These are phyloP conservation scores for Dasypolia templi DNA, from an alignment of 2,888 invertebrate species.

Conservation along the genomic window DNA sequence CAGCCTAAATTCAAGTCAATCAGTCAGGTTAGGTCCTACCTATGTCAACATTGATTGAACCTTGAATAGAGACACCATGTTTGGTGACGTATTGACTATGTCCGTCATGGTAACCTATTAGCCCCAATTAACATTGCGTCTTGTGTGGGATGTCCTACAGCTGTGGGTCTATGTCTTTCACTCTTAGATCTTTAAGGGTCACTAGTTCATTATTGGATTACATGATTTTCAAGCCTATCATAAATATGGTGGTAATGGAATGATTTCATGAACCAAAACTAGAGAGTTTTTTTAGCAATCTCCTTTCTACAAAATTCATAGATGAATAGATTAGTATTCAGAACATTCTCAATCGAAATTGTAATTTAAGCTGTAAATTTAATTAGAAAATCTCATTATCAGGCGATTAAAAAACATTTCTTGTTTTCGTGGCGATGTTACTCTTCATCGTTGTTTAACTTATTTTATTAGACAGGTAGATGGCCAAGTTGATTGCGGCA, in stretches of 20 bases:
- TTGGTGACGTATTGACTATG: conserved; percentile 19
- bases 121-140: conserved; percentile 36
- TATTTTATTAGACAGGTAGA: no score
- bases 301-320: no score
- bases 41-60: conserved; percentile 35
- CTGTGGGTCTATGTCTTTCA: conserved; percentile 6
- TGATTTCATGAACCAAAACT: background rate
- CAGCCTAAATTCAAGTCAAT: conserved; percentile 48
- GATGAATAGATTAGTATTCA: no score
- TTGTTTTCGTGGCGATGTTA: no score
- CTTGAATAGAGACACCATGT: conserved; percentile 18
- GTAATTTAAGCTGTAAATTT: no score
- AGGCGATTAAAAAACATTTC: no score
- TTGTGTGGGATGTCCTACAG: conserved; percentile 28
- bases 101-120: conserved; percentile 45
- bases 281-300: no score
- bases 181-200: background rate
- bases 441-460: no score
- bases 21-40: conserved; percentile 13
- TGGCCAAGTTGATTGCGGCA: no score
- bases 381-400: no score
- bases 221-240: background rate
- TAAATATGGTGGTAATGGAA: background rate
- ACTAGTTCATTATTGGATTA: background rate
- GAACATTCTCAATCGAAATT: no score